A percentile compares a stretch with the other conserved stretches of the same genome.
Conservation (phyloP, 1,140 invertebrate genomes). For the Diprion similis region DNA sequence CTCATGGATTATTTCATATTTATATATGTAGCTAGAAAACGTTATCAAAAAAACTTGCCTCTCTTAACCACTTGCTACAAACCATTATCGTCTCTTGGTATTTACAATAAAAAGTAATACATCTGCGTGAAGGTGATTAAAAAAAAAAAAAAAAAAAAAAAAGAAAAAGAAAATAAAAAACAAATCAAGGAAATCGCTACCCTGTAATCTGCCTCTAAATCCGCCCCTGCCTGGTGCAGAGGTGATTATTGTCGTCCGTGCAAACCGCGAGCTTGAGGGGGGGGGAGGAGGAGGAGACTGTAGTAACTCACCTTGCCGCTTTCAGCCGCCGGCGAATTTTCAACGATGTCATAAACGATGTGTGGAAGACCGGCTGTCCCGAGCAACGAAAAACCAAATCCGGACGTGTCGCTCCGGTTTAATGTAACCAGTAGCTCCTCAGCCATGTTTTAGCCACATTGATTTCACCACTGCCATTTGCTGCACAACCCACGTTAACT, state of each 20-base stretch:
- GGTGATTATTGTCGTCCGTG: not conserved
- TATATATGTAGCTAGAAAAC: too few relatives aligned
- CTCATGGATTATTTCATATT: too few relatives aligned
- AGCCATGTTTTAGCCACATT: slow-evolving; percentile 72
- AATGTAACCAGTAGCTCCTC: slow-evolving; percentile 86
- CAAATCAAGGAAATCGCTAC: slow-evolving; percentile 34
- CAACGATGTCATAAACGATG: slow-evolving; percentile 90
- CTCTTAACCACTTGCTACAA: too few relatives aligned
- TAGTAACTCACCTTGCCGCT: slow-evolving; percentile 80
- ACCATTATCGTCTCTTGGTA: too few relatives aligned
- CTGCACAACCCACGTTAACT: slow-evolving; percentile 21
- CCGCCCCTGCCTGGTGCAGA: not conserved
- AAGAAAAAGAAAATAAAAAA: too few relatives aligned
- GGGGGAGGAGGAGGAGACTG: slow-evolving; percentile 11
- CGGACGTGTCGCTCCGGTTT: slow-evolving; percentile 81
- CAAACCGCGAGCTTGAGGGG: not conserved
- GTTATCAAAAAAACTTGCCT: too few relatives aligned
- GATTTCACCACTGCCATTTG: slow-evolving; percentile 47
- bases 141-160: too few relatives aligned
- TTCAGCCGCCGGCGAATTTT: slow-evolving; percentile 88
- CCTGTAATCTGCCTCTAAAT: slow-evolving; percentile 15
- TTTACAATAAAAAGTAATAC: too few relatives aligned
- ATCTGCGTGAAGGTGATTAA: too few relatives aligned
- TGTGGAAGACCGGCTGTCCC: slow-evolving; percentile 87
- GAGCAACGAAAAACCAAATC: slow-evolving; percentile 88